Evolutionary conservation across 2,113 vertebrate species (phyloP), one percentile per base, ranked within the genome.

Genomic region (Chionodraco myersi): DNA sequence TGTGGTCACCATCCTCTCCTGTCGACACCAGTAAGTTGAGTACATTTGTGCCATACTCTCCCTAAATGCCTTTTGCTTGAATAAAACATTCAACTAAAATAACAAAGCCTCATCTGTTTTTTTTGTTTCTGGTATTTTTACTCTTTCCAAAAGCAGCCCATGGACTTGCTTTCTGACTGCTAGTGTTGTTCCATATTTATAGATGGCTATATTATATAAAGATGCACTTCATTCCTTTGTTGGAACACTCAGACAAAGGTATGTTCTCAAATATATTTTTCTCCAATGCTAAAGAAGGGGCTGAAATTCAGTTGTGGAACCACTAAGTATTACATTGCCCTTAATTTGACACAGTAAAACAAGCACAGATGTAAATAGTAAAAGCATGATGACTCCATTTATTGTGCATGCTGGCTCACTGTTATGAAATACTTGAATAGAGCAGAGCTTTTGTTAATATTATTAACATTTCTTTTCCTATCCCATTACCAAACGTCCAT

Each of bases 21-120:
- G 0, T 69, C 45, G 62, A 36, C 59, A 36, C 1, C 13, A 51
- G 13, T 47, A 26, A 64, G 58, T 14, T 80, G 11, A 81, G 10
- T 52, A 65, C 77, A 73, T 70, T 70, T 90, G 80, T 89, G 82
- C 80, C 86, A 76, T 83, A 71, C 80, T 77, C 48, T 18, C 68
- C 78, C 60, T 80, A 21, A 78, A 80, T 86, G 64, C 65, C 73
- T 76, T 76, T 90, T 89, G 79, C 68, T 90, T 91, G 45, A 93
- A 91, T 93, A 91, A 93, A 91, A 80, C 5, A 87, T 79, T 64
- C 61, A 84, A 83, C 68, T 80, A 41, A 70, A 68, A 70, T 77
- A 18, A 49, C 18, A 62, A 52, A n/a, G 21, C 4, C 3, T 72
- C 0, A 1, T 59, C 30, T 67, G 12, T 77, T 4, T 63, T 47